A percentile compares a stretch with the other conserved stretches of the same genome.
These are phyloP conservation scores for Ips typographus DNA, from an alignment of 1,140 invertebrate species.

Conservation along the genomic window DNA sequence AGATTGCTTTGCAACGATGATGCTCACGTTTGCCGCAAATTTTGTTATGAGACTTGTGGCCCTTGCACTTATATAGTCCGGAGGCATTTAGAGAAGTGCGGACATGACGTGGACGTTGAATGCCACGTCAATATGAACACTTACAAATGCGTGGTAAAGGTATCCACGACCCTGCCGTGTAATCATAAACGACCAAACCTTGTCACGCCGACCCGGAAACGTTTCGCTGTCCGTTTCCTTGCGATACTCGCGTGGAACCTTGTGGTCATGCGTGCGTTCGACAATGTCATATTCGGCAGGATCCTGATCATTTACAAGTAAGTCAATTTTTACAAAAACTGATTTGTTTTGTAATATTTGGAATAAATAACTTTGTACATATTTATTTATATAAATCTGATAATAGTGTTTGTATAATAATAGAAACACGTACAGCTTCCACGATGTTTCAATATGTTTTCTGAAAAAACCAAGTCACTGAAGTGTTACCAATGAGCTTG, in stretches of 20 bases:
- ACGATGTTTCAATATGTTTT: too few relatives aligned
- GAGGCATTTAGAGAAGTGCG: slow-evolving; percentile 53
- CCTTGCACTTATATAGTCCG: slow-evolving; percentile 52
- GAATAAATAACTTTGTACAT: too few relatives aligned
- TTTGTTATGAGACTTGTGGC: slow-evolving; percentile 54
- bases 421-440: too few relatives aligned
- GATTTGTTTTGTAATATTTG: too few relatives aligned
- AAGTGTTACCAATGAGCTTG: too few relatives aligned
- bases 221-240: slow-evolving; percentile 51
- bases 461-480: too few relatives aligned
- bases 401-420: too few relatives aligned
- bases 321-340: too few relatives aligned
- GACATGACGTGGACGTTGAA: slow-evolving; percentile 50
- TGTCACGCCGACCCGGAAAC: slow-evolving; percentile 49
- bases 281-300: slow-evolving; percentile 54
- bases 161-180: slow-evolving; percentile 53
- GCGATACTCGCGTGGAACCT: slow-evolving; percentile 51
- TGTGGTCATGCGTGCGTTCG: slow-evolving; percentile 57
- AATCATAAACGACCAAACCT: slow-evolving; percentile 53
- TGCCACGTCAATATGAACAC: slow-evolving; percentile 51
- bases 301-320: slow-evolving; percentile 55
- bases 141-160: slow-evolving; percentile 47
- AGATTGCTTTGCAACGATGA: slow-evolving; percentile 53
- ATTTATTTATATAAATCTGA: too few relatives aligned
- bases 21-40: slow-evolving; percentile 54